Base-by-base conservation (phyloP, 1,140 invertebrate genomes). In the Drosophila rhopaloa region DNA sequence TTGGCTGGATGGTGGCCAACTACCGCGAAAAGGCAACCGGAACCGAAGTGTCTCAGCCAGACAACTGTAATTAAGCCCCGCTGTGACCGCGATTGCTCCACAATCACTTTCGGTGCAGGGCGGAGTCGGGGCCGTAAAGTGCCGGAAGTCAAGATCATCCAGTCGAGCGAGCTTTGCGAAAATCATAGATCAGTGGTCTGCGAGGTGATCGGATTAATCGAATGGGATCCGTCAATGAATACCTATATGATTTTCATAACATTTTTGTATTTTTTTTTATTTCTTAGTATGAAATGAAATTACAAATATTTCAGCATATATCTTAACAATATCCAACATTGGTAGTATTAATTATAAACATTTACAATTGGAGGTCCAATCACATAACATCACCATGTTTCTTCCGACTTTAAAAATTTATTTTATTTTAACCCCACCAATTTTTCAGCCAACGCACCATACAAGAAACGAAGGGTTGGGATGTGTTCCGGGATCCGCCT, bases 401-500 rank as follows among this genome's bases (percentile, higher is more conserved):
- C 24, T 24, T 24, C 24, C 24, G 24, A 24, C 24, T 24, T 24
- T 24, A 24, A 24, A 24, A 24, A 24, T 24, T 24, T 16, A 24
- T 24, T 24, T 24, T 2, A 24, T 24, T 24, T 24, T 24, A 24
- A 50, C 11, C 8, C 14, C 24, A 10, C 5, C 0, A 9, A 4
- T 44, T 5, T 71, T 74, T n/a, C 93, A 98, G 97, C 89, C 96
- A 96, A 92, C 93, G 97, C 76, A 97, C 96, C 46, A 95, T 97
- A 70, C 95, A 95, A 85, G 97, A 98, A 92, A 97, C 97, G 62
- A 98, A 98, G 96, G 97, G 96, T 95, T 98, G 97, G 97, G 97
- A 98, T 94, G 97, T 98, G 13, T 98, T 98, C 93, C 94, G 97
- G 89, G 96, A 97, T 92, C 96, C 97, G 56, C 97, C 97, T 8